phyloP scores from a whole-genome alignment of 2,888 invertebrate genomes.

The Chalcosyrphus nemorum region DNA sequence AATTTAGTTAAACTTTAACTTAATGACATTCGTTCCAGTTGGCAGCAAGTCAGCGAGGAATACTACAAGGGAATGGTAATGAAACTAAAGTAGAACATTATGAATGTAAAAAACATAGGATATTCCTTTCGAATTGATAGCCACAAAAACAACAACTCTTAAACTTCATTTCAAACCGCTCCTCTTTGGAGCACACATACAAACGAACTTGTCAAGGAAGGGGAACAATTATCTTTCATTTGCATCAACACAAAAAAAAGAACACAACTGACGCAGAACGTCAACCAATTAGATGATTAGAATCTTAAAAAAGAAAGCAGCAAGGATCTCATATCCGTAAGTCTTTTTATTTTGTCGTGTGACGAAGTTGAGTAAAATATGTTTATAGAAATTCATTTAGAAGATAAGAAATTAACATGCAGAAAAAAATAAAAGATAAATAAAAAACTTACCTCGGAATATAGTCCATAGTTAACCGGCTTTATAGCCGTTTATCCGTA shows the following conservation, averaged over 20 bases:
- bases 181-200: slow-evolving; percentile 25
- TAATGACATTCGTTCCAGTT: slow-evolving; percentile 68
- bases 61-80: slow-evolving; percentile 54
- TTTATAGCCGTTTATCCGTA: slow-evolving; percentile 45
- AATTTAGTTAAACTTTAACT: slow-evolving; percentile 62
- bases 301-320: slow-evolving; percentile 36
- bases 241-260: slow-evolving; percentile 19
- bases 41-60: slow-evolving; percentile 28
- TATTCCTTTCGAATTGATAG: slow-evolving; percentile 32
- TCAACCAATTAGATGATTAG: slow-evolving; percentile 52
- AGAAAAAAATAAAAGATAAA: background rate
- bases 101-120: slow-evolving; percentile 39
- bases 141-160: slow-evolving; percentile 59
- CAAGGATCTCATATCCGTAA: slow-evolving; percentile 10
- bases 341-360: background rate
- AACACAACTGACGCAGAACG: slow-evolving; percentile 51
- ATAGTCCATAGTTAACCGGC: slow-evolving; percentile 68
- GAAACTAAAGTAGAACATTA: slow-evolving; percentile 24
- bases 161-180: slow-evolving; percentile 31
- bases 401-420: background rate
- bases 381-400: background rate
- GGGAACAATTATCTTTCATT: slow-evolving; percentile 46
- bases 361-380: background rate
- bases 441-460: slow-evolving; percentile 50
- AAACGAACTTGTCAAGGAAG: slow-evolving; percentile 24